Conservation (phyloP, 2,113 vertebrate species). For the Silurus meridionalis region DNA sequence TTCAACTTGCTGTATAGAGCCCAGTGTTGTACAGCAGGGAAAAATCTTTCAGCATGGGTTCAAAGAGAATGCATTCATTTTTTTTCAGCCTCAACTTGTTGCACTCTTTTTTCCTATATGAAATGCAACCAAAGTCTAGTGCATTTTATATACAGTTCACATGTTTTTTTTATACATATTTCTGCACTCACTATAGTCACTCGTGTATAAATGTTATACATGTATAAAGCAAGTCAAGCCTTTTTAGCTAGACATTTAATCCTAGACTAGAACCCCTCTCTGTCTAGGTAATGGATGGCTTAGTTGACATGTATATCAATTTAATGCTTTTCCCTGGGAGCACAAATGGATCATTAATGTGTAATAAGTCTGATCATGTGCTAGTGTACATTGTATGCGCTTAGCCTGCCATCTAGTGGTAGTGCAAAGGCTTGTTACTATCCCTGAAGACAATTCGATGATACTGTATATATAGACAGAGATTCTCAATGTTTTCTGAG, state of each 20-base stretch:
- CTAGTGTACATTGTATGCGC: not conserved
- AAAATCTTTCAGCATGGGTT: conserved; percentile 30
- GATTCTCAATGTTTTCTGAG: not conserved
- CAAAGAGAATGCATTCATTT: conserved; percentile 19
- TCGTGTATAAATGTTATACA: not conserved
- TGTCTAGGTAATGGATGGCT: conserved; percentile 28
- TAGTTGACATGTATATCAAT: conserved; percentile 41
- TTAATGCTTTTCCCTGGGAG: conserved; percentile 28
- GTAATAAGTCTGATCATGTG: not conserved
- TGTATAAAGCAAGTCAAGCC: conserved; percentile 26
- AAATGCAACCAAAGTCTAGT: not conserved
- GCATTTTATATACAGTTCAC: conserved; percentile 23
- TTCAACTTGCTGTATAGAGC: conserved; percentile 23
- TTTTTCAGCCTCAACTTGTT: not conserved
- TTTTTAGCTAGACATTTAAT: conserved; percentile 42
- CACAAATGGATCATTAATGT: conserved; percentile 36
- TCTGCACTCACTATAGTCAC: not conserved
- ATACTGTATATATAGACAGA: not conserved
- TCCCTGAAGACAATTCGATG: not conserved
- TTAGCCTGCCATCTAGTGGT: conserved; percentile 62
- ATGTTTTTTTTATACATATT: conserved; percentile 33
- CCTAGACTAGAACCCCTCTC: conserved; percentile 20
- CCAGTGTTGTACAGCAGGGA: conserved; percentile 1
- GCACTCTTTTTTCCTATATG: conserved; percentile 8
- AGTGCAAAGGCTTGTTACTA: not conserved